These are phyloP conservation scores for Siniperca scherzeri DNA, from an alignment of 2,797 vertebrate species.

Conservation along the genomic window DNA sequence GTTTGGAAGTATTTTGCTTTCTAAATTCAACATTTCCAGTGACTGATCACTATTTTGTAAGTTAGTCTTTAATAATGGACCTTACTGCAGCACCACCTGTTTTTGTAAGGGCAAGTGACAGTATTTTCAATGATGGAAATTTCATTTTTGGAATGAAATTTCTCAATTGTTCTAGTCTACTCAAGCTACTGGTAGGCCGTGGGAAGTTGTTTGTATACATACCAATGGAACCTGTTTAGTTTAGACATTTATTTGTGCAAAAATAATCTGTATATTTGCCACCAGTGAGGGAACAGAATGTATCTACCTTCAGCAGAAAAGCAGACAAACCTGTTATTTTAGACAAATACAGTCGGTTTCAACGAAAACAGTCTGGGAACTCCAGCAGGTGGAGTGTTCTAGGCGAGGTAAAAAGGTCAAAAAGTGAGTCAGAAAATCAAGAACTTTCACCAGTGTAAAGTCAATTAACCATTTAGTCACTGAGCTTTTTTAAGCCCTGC, in stretches of 20 bases:
- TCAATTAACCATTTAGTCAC: neutral
- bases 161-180: neutral
- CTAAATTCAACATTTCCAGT: neutral
- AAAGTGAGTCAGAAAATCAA: neutral
- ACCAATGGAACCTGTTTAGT: neutral
- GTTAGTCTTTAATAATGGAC: neutral
- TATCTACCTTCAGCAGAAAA: neutral
- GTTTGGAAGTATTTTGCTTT: neutral
- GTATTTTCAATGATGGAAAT: neutral
- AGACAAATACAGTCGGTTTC: neutral
- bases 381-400: neutral
- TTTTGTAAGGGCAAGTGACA: neutral
- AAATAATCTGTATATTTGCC: neutral
- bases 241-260: neutral
- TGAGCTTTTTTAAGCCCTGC: neutral
- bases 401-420: neutral
- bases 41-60: neutral
- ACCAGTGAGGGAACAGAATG: slow-evolving; percentile 11
- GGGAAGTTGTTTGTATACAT: neutral
- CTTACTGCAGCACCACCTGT: neutral
- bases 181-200: neutral
- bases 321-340: slow-evolving; percentile 8
- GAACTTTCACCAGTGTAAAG: neutral
- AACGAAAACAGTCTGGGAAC: slow-evolving; percentile 1
- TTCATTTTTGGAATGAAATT: neutral